Base-by-base conservation (phyloP, 2,888 invertebrate species). In the Drosophila lutescens region DNA sequence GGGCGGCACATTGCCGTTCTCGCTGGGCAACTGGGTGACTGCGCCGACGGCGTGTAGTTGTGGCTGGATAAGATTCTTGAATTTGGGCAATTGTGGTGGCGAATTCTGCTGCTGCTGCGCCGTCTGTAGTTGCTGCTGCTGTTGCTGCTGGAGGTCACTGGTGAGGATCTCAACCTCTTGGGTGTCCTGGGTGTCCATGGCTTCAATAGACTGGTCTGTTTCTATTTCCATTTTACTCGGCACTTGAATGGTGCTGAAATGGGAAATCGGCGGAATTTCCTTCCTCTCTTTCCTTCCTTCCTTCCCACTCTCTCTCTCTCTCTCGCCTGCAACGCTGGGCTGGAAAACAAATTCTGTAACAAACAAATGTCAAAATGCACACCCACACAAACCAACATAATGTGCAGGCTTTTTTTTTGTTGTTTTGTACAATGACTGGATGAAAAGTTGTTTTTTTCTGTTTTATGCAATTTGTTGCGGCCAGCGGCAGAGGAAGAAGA, bases 101-200 rank as follows among this genome's bases (percentile, higher is more conserved):
- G 83, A 82, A 26, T 84, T 76, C 41, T 69, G 56, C 32, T 85
- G 77, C 36, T 68, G 71, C n/a, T 76, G 78, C 26, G 55, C 30
- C 6, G 55, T 55, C 55, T 86, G 82, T 40, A 30, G 30, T 30
- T 30, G 30, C 8, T 74, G 76, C 8, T 75, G 78, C 1, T 75
- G 72, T 12, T 89, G 89, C 46, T 86, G 88, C 56, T 87, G 86
- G 53, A 89, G 79, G 77, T 91, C 90, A 66, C 89, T 90, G 69
- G 90, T 90, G 54, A 89, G 88, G 63, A 90, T 89, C 78, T 90
- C 90, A 70, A 91, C 90, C 86, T 91, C 91, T 90, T 91, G 91
- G 76, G 91, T 91, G 74, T 91, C 91, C 90, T 91, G 91, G 77
- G 91, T 91, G 78, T 91, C 91, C 91, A 91, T 91, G 81, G 91